These are phyloP conservation scores for Coccyzus lansbergi DNA, from an alignment of 2,797 vertebrate species.

Conservation along the genomic window DNA sequence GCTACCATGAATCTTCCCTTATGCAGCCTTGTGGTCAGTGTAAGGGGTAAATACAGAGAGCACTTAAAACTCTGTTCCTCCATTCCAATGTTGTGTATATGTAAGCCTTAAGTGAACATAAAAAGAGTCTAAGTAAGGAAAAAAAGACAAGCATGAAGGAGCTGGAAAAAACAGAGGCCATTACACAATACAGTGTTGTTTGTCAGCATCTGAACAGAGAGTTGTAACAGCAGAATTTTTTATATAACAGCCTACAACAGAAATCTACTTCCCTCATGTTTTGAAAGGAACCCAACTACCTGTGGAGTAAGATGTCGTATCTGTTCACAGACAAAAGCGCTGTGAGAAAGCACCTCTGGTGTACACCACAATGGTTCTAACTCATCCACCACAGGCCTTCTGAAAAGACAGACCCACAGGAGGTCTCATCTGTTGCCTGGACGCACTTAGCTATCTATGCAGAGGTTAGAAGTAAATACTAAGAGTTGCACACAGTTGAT, in stretches of 20 bases:
- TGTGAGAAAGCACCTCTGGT: neutral
- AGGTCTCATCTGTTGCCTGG: neutral
- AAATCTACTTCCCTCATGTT: neutral
- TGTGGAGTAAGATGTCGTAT: neutral
- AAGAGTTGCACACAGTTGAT: neutral
- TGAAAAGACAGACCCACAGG: neutral
- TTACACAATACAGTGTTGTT: neutral
- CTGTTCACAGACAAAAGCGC: neutral
- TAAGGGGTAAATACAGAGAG: neutral
- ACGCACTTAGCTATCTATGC: neutral
- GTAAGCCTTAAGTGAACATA: neutral
- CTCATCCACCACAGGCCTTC: neutral
- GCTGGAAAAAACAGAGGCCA: neutral
- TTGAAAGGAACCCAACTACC: neutral
- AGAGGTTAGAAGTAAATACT: neutral
- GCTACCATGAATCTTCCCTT: neutral
- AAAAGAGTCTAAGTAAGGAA: neutral
- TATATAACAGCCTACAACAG: neutral
- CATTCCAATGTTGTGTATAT: neutral
- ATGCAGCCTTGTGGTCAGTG: neutral
- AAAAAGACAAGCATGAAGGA: neutral
- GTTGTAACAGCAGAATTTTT: neutral
- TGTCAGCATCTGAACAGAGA: neutral
- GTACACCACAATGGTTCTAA: neutral
- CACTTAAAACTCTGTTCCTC: neutral